Conservation (phyloP, 2,113 vertebrate species). For the Clarias batrachus region DNA sequence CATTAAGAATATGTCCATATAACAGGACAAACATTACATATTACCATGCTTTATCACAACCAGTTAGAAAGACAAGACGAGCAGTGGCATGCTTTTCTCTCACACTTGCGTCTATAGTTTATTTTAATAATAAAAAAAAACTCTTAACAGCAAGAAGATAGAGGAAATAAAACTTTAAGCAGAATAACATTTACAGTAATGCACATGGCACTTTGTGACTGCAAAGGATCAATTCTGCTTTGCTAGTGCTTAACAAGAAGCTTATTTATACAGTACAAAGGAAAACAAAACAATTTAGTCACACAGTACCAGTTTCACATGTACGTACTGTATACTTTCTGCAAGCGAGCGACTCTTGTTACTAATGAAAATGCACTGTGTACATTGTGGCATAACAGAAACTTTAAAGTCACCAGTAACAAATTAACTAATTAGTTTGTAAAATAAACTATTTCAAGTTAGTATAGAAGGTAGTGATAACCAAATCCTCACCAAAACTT, state of each 20-base stretch:
- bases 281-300: too few relatives aligned
- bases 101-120: constrained; percentile 29
- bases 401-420: background rate
- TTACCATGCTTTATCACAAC: background rate
- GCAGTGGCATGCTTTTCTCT: constrained; percentile 9
- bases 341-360: background rate
- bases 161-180: background rate
- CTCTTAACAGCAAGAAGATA: background rate
- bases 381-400: background rate
- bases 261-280: too few relatives aligned
- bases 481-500: too few relatives aligned
- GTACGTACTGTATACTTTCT: background rate
- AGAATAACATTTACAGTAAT: constrained; percentile 46
- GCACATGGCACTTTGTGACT: background rate
- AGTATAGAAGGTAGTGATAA: background rate
- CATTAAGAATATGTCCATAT: background rate
- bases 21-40: background rate
- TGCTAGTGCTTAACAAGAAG: too few relatives aligned
- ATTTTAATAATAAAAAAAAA: background rate
- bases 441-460: background rate
- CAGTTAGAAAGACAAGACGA: constrained; percentile 7
- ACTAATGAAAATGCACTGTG: background rate
- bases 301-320: background rate
- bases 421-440: background rate
- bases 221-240: background rate